Conservation (phyloP, 2,888 invertebrate species). For the Brassicogethes aeneus region DNA sequence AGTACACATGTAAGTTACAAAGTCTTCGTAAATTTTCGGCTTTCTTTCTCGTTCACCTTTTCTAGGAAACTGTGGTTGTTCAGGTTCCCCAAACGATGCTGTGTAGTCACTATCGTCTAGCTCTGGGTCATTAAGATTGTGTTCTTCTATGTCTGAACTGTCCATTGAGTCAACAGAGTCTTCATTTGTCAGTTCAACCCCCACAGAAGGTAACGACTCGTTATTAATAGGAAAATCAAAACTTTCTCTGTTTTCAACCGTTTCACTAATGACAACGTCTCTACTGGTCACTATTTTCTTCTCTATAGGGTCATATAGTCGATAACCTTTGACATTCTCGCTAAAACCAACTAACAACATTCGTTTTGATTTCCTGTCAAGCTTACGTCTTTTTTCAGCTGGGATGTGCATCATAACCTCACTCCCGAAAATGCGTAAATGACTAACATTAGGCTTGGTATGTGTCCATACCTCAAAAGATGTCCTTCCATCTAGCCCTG, state of each 20-base stretch:
- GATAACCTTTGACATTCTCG: slow-evolving; percentile 13
- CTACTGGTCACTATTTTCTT: slow-evolving; percentile 7
- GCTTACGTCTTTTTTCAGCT: slow-evolving; percentile 16
- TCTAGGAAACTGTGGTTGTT: slow-evolving; percentile 7
- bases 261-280: slow-evolving; percentile 10
- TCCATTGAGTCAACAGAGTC: slow-evolving; percentile 4
- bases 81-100: too few relatives aligned
- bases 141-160: slow-evolving; percentile 11
- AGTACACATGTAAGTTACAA: slow-evolving; percentile 8
- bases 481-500: slow-evolving; percentile 13
- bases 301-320: slow-evolving; percentile 12
- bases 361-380: slow-evolving; percentile 15
- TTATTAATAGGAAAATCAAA: too few relatives aligned
- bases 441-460: slow-evolving; percentile 14
- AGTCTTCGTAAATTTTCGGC: slow-evolving; percentile 11
- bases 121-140: neutral
- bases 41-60: slow-evolving; percentile 12
- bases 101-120: too few relatives aligned
- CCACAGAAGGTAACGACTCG: too few relatives aligned
- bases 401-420: slow-evolving; percentile 15
- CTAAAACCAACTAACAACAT: slow-evolving; percentile 14
- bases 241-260: slow-evolving; percentile 2
- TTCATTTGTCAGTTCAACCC: slow-evolving; percentile 1
- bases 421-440: slow-evolving; percentile 17
- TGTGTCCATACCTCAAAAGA: slow-evolving; percentile 16